phyloP scores from a whole-genome alignment of 2,797 vertebrate genomes.

The Enteromius anoplus region DNA sequence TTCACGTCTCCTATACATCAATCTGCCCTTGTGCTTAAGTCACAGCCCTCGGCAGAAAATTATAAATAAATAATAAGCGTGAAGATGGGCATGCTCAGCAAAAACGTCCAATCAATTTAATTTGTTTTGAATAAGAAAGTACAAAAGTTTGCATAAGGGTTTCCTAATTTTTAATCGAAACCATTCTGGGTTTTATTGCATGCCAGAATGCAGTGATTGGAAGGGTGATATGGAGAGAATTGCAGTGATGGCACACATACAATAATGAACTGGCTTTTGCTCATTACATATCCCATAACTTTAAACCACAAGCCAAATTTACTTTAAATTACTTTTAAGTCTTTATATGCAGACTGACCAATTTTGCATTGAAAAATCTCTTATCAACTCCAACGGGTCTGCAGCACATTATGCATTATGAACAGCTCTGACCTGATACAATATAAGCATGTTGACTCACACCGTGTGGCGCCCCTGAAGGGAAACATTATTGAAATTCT shows the following conservation, averaged over 20 bases:
- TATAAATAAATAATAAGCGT: conserved; percentile 2
- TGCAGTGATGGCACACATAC: not conserved
- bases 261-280: conserved; percentile 7
- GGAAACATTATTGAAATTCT: conserved; percentile 44
- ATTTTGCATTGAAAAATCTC: conserved; percentile 11
- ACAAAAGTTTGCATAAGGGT: conserved; percentile 17
- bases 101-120: conserved; percentile 17
- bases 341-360: conserved; percentile 37
- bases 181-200: conserved; percentile 11
- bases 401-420: conserved; percentile 13
- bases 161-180: conserved; percentile 11
- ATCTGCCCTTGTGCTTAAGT: conserved; percentile 42
- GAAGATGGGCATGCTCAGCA: conserved; percentile 5
- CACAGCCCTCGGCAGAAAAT: not conserved
- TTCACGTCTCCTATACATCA: conserved; percentile 42
- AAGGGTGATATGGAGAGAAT: not conserved
- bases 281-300: conserved; percentile 13
- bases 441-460: conserved; percentile 36
- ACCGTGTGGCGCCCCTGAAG: conserved; percentile 16
- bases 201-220: not conserved
- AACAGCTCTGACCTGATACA: conserved; percentile 34
- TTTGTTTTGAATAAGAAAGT: conserved; percentile 21
- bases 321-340: conserved; percentile 23
- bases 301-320: conserved; percentile 24
- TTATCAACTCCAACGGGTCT: not conserved